Evolutionary conservation across 2,797 vertebrate genomes (phyloP).

Genomic region (Parotocinclus haroldoi): DNA sequence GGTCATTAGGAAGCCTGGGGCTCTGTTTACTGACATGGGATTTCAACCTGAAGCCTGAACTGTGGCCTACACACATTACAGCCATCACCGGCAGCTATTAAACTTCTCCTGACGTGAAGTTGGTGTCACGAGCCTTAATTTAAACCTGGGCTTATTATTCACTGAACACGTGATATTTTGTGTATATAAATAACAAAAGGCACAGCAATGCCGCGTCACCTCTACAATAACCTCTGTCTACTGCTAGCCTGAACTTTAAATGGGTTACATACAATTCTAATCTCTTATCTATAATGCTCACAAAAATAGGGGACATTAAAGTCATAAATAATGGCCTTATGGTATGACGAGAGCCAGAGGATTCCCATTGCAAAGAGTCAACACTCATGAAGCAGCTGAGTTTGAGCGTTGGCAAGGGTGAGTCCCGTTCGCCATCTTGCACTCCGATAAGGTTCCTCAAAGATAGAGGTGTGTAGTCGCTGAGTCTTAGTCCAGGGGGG

Average conservation of each 20-base stretch:
- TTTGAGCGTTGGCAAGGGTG: neutral
- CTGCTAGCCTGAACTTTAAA: too few relatives aligned
- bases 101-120: constrained; percentile 22
- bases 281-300: too few relatives aligned
- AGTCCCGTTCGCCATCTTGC: constrained; percentile 11
- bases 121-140: neutral
- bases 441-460: constrained; percentile 39
- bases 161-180: too few relatives aligned
- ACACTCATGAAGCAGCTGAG: constrained; percentile 36
- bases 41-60: constrained; percentile 7
- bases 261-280: too few relatives aligned
- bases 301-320: too few relatives aligned
- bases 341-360: constrained; percentile 38
- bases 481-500: neutral
- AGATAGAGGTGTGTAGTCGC: neutral
- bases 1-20: constrained; percentile 35
- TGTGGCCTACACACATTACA: constrained; percentile 24
- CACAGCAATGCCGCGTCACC: too few relatives aligned
- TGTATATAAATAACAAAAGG: too few relatives aligned
- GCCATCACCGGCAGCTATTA: constrained; percentile 19
- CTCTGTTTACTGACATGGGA: constrained; percentile 38
- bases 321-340: constrained; percentile 35
- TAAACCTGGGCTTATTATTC: too few relatives aligned
- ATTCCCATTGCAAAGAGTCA: constrained; percentile 59
- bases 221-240: too few relatives aligned